Percentiles rank a stretch among this genome's conserved stretches.
phyloP scores from a whole-genome alignment of 2,888 invertebrate genomes.

The Lithophane semibrunnea region DNA sequence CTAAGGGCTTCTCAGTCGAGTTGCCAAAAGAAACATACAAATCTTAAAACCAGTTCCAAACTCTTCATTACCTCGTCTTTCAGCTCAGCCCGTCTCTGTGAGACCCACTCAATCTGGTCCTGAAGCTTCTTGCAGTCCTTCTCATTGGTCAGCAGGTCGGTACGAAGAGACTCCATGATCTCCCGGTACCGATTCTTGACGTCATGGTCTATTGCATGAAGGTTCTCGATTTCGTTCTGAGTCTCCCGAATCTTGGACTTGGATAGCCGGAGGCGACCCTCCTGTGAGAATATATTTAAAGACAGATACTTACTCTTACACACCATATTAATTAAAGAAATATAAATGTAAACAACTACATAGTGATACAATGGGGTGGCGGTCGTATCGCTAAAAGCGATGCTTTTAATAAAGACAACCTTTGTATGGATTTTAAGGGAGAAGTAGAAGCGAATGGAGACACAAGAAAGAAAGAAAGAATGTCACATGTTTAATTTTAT shows the following conservation, averaged over 20 bases:
- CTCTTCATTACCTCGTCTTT: constrained; percentile 79
- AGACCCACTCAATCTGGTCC: constrained; percentile 88
- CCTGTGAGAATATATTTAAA: constrained; percentile 69
- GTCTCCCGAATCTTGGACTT: constrained; percentile 87
- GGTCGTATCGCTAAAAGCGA: neutral
- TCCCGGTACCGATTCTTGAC: constrained; percentile 80
- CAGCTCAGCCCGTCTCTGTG: constrained; percentile 82
- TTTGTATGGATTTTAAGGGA: neutral
- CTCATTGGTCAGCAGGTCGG: constrained; percentile 81
- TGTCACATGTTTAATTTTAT: too few relatives aligned
- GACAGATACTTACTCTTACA: neutral
- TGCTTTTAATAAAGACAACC: neutral
- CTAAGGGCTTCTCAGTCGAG: too few relatives aligned
- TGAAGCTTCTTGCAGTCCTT: constrained; percentile 85
- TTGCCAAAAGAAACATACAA: neutral
- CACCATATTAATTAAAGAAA: neutral
- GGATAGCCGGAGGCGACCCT: constrained; percentile 84
- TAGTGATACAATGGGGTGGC: neutral
- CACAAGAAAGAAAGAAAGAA: too few relatives aligned
- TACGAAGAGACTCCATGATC: constrained; percentile 82
- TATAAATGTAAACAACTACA: neutral
- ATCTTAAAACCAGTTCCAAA: neutral
- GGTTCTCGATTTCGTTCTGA: constrained; percentile 85
- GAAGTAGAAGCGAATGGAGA: too few relatives aligned
- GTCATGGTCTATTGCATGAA: constrained; percentile 84